phyloP scores from a whole-genome alignment of 2,113 vertebrate species.

The Hippocampus guttulatus region DNA sequence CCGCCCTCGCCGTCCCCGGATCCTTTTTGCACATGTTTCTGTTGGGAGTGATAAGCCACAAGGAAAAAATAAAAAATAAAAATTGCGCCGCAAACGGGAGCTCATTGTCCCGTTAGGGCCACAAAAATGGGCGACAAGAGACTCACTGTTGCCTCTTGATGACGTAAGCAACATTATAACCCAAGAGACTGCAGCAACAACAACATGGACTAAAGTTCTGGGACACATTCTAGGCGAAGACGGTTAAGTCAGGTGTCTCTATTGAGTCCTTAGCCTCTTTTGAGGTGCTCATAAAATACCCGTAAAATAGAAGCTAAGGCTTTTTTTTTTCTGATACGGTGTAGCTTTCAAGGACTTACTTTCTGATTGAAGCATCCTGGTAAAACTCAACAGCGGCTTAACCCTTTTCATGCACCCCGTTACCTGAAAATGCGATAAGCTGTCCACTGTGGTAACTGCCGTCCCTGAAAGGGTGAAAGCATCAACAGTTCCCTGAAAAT shows the following conservation, averaged over 20 bases:
- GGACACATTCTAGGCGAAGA: background rate
- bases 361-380: too few species aligned
- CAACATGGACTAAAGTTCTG: background rate
- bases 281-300: background rate
- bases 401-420: background rate
- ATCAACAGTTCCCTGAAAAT: background rate
- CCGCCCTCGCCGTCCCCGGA: background rate
- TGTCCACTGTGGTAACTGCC: too few species aligned
- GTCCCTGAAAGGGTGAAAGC: too few species aligned
- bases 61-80: too few species aligned
- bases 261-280: background rate
- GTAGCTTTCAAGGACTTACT: background rate
- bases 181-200: background rate
- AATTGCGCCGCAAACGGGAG: background rate
- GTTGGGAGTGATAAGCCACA: conserved; percentile 1
- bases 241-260: background rate
- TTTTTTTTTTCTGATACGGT: background rate
- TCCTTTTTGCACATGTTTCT: background rate
- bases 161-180: background rate
- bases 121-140: background rate
- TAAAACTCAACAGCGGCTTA: background rate
- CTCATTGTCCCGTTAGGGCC: background rate
- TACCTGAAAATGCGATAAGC: too few species aligned
- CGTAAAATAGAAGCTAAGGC: background rate
- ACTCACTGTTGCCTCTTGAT: conserved; percentile 1